A percentile compares a stretch with the other conserved stretches of the same genome.
phyloP scores from a whole-genome alignment of 2,113 vertebrate genomes.

The Reinhardtius hippoglossoides region DNA sequence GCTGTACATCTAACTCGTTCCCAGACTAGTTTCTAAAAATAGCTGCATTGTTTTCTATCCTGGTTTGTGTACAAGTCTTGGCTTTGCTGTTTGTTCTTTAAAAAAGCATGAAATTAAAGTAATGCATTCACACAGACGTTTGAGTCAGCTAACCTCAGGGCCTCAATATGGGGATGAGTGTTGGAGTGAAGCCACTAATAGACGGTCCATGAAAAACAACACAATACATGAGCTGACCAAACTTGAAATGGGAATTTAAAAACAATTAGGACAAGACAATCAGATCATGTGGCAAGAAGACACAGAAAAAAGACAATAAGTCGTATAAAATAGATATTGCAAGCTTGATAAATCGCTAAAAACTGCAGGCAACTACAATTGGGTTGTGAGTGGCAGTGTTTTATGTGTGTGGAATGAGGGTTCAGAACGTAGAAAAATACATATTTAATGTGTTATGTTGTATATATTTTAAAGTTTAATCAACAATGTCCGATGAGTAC shows the following conservation, averaged over 20 bases:
- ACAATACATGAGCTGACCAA: too few species aligned
- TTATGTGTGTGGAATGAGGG: too few species aligned
- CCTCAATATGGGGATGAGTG: not conserved
- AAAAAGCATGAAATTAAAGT: not conserved
- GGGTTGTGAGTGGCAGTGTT: too few species aligned
- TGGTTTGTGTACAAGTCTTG: not conserved
- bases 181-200: not conserved
- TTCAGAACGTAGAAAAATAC: not conserved
- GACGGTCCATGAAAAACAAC: too few species aligned
- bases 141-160: not conserved
- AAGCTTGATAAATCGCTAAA: not conserved
- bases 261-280: too few species aligned
- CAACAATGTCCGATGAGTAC: not conserved
- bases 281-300: too few species aligned
- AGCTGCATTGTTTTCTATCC: not conserved
- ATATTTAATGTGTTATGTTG: not conserved
- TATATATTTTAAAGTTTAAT: not conserved
- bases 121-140: not conserved
- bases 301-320: too few species aligned
- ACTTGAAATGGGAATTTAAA: too few species aligned
- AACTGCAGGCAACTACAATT: too few species aligned
- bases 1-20: slow-evolving; percentile 12
- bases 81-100: not conserved
- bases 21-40: slow-evolving; percentile 25
- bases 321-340: not conserved